These are phyloP conservation scores for Camptogramma bilineatum DNA, from an alignment of 2,888 invertebrate genomes.

Conservation along the genomic window DNA sequence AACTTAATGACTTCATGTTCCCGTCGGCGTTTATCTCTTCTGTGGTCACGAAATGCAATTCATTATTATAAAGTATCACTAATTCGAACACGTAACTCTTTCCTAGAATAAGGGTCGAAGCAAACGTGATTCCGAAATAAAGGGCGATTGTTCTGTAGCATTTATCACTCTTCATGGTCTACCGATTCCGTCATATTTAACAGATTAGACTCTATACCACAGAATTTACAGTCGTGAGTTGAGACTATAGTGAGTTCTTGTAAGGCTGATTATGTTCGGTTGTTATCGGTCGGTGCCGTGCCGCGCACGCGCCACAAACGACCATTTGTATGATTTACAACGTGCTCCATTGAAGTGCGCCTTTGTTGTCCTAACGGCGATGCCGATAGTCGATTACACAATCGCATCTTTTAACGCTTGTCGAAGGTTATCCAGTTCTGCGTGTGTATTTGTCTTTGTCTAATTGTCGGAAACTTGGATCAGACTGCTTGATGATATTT, in stretches of 20 bases:
- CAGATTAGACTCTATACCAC: constrained; percentile 49
- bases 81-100: constrained; percentile 47
- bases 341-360: constrained; percentile 68
- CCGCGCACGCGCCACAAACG: constrained; percentile 79
- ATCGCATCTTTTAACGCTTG: constrained; percentile 69
- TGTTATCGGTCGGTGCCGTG: constrained; percentile 62
- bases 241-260: constrained; percentile 44
- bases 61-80: constrained; percentile 32
- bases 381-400: constrained; percentile 63
- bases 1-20: not conserved
- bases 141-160: constrained; percentile 61
- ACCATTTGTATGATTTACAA: constrained; percentile 77
- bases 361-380: constrained; percentile 74
- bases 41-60: constrained; percentile 52
- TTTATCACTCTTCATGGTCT: constrained; percentile 61
- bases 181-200: constrained; percentile 42
- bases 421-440: constrained; percentile 68
- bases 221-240: constrained; percentile 50
- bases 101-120: constrained; percentile 54
- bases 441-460: constrained; percentile 42
- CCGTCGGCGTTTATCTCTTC: constrained; percentile 43
- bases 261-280: constrained; percentile 52
- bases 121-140: constrained; percentile 65
- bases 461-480: constrained; percentile 32
- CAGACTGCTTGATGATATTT: constrained; percentile 61